Percentiles rank a stretch among this genome's conserved stretches.
Evolutionary conservation across 2,113 vertebrate species (phyloP).

Genomic region (Mugil cephalus): DNA sequence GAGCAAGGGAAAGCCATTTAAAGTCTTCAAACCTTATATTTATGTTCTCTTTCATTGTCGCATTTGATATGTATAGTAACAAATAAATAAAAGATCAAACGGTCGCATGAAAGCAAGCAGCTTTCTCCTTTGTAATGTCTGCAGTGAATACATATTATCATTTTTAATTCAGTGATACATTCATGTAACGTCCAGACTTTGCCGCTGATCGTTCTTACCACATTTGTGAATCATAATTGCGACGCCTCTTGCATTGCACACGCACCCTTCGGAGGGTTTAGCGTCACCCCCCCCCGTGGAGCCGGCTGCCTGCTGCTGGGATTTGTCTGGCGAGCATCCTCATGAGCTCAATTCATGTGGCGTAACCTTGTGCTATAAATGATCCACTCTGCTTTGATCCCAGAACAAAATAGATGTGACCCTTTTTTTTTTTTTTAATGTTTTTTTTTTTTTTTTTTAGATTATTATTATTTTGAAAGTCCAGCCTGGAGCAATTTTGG

Average conservation of each 20-base stretch:
- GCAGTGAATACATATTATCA: no score
- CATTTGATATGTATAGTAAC: no score
- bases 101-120: no score
- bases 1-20: no score
- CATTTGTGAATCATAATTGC: conserved; percentile 17
- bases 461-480: conserved; percentile 26
- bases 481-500: conserved; percentile 53
- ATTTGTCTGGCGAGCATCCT: conserved; percentile 10
- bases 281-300: conserved; percentile 28
- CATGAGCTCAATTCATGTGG: conserved; percentile 30
- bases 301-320: conserved; percentile 5
- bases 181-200: neutral
- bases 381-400: conserved; percentile 36
- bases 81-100: no score
- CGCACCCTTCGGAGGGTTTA: conserved; percentile 25
- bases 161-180: no score
- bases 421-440: conserved; percentile 9
- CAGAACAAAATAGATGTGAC: conserved; percentile 35
- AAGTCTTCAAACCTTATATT: no score
- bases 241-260: conserved; percentile 17
- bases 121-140: no score
- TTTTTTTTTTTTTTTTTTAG: conserved; percentile 1
- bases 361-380: conserved; percentile 34
- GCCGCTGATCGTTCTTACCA: neutral
- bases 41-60: no score